phyloP scores from a whole-genome alignment of 2,113 vertebrate species.

The Marmota monax region DNA sequence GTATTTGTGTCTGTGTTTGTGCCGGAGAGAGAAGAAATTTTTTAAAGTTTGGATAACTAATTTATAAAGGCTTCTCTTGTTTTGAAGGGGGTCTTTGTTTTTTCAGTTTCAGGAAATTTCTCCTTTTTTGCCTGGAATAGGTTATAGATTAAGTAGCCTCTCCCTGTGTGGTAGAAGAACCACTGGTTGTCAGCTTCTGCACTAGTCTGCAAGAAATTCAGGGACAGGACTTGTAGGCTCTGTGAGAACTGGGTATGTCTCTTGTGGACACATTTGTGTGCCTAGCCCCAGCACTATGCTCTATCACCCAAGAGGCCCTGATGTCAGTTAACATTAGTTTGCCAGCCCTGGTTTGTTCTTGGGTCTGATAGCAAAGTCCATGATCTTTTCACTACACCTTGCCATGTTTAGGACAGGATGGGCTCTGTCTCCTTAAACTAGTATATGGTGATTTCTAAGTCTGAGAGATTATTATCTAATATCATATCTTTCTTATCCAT shows the following conservation, averaged over 20 bases:
- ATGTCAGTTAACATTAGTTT: neutral
- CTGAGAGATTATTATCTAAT: neutral
- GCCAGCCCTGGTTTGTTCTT: neutral
- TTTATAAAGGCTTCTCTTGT: neutral
- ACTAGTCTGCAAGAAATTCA: neutral
- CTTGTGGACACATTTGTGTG: neutral
- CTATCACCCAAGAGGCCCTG: neutral
- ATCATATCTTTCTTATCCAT: neutral
- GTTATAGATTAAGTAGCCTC: constrained; percentile 3
- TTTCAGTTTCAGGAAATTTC: neutral
- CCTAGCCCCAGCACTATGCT: neutral
- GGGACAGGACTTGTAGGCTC: neutral
- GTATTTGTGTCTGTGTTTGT: neutral
- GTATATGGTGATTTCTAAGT: neutral
- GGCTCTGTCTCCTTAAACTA: neutral
- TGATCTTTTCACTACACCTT: neutral
- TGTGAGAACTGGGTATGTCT: neutral
- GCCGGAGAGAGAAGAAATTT: neutral
- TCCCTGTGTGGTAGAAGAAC: neutral
- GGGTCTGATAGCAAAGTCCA: neutral
- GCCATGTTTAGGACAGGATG: neutral
- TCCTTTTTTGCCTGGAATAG: neutral
- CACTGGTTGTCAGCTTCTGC: neutral
- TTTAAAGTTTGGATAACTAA: constrained; percentile 3
- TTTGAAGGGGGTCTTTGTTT: neutral